These are phyloP conservation scores for Pseudomyrmex sp. DNA, from an alignment of 1,140 invertebrate genomes.

Conservation along the genomic window DNA sequence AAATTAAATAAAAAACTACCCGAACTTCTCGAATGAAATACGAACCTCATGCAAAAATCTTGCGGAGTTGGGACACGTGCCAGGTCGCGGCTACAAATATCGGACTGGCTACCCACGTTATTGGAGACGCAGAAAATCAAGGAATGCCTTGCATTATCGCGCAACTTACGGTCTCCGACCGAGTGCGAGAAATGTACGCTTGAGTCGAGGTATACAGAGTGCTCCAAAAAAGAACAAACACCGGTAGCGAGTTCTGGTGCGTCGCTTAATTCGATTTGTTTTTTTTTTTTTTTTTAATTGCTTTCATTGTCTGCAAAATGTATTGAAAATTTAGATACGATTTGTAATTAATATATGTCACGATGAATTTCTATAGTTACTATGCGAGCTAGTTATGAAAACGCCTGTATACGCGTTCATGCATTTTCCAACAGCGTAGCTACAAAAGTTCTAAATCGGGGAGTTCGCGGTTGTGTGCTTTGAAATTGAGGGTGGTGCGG, in stretches of 20 bases:
- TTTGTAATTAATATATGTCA: no score
- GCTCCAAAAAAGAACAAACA: background rate
- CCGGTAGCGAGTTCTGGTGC: background rate
- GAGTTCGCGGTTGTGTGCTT: background rate
- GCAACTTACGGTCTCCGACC: slow-evolving; percentile 67
- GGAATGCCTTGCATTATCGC: slow-evolving; percentile 77
- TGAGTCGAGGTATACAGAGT: slow-evolving; percentile 46
- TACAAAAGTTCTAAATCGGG: slow-evolving; percentile 14
- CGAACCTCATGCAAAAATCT: no score
- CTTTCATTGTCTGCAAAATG: no score
- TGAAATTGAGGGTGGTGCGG: slow-evolving; percentile 7
- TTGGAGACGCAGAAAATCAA: slow-evolving; percentile 78
- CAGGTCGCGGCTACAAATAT: slow-evolving; percentile 53
- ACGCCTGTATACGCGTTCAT: background rate
- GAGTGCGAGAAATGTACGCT: slow-evolving; percentile 64
- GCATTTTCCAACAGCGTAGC: background rate
- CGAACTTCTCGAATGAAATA: background rate
- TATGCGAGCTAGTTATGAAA: background rate
- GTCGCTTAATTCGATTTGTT: background rate
- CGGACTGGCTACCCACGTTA: slow-evolving; percentile 76
- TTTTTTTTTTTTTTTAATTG: background rate
- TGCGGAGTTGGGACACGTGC: slow-evolving; percentile 49
- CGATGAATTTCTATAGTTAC: background rate
- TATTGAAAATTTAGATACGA: no score
- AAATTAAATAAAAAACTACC: no score